A percentile compares a stretch with the other conserved stretches of the same genome.
Conservation (phyloP, 2,797 vertebrate species). For the Chelmon rostratus region DNA sequence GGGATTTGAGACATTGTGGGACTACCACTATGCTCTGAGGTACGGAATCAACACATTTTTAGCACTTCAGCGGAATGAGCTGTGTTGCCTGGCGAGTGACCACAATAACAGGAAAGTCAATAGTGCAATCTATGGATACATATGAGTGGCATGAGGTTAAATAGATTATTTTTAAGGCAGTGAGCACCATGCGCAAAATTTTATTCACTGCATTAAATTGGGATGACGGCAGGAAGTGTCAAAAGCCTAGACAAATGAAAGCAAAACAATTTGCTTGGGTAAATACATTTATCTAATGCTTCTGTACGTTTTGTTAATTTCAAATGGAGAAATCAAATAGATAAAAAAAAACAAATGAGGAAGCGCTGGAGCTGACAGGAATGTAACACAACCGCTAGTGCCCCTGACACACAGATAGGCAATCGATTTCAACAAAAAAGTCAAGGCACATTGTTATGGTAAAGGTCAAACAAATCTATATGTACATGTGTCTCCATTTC, state of each 20-base stretch:
- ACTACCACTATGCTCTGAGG: not conserved
- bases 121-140: not conserved
- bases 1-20: not conserved
- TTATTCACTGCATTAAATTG: not conserved
- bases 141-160: not conserved
- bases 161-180: not conserved
- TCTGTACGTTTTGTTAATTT: not conserved
- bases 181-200: not conserved
- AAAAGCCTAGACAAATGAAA: not conserved
- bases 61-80: not conserved
- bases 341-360: not conserved
- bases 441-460: not conserved
- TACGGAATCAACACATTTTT: not conserved
- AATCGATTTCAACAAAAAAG: not conserved
- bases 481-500: not conserved
- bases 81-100: not conserved
- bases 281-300: not conserved
- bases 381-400: not conserved
- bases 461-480: not conserved
- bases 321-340: not conserved
- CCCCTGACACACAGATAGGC: not conserved
- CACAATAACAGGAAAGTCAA: not conserved
- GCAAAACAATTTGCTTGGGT: not conserved
- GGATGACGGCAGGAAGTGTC: not conserved
- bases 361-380: not conserved